Percentiles rank a stretch among this genome's conserved stretches.
Evolutionary conservation across 2,113 vertebrate species (phyloP).

Genomic region (Upupa epops): DNA sequence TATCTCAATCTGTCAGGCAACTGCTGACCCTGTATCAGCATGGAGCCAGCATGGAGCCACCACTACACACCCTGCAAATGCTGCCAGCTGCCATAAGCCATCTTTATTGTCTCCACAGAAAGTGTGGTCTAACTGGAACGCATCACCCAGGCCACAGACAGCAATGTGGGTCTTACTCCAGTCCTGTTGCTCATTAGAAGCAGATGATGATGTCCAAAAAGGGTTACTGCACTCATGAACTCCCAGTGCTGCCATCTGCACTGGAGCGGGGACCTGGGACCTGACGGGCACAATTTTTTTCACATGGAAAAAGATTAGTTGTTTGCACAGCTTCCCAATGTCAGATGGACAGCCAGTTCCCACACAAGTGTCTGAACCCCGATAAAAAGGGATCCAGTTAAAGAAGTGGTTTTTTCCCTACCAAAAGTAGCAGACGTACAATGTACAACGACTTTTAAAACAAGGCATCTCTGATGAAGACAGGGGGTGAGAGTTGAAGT

Average conservation of each 20-base stretch:
- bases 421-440: neutral
- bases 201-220: neutral
- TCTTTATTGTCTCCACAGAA: fast-evolving
- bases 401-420: neutral
- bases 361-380: neutral
- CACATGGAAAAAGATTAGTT: neutral
- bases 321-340: neutral
- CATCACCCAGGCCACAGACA: neutral
- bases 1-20: neutral
- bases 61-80: neutral
- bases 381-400: neutral
- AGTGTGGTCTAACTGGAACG: fast-evolving
- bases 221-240: neutral
- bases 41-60: neutral
- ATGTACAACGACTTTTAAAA: neutral
- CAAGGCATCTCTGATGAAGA: neutral
- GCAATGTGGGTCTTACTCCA: fast-evolving
- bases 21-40: neutral
- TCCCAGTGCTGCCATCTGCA: neutral
- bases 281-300: neutral
- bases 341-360: neutral
- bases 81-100: neutral
- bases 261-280: neutral
- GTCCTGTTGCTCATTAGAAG: neutral
- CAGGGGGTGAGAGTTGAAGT: no score